Evolutionary conservation across 2,797 vertebrate genomes (phyloP).

Genomic region (Cyclura pinguis): DNA sequence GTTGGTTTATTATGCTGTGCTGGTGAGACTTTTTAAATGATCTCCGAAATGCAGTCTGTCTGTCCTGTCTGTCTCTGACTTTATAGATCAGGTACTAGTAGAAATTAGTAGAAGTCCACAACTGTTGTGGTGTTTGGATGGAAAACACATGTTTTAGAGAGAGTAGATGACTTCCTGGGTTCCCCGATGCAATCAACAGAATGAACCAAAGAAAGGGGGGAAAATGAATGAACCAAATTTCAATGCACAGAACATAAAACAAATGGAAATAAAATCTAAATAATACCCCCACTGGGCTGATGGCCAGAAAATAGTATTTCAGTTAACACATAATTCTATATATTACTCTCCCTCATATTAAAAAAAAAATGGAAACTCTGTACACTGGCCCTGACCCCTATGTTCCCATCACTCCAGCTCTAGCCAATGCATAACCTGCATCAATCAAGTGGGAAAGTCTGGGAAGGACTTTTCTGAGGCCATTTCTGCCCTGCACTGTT

Average conservation of each 20-base stretch:
- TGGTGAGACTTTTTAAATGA: neutral
- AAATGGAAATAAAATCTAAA: constrained; percentile 12
- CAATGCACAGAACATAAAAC: neutral
- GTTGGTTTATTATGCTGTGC: neutral
- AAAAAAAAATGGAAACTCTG: neutral
- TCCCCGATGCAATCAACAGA: neutral
- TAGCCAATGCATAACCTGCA: too few species aligned
- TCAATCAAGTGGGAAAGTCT: too few species aligned
- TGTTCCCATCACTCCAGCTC: neutral
- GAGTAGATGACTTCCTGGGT: neutral
- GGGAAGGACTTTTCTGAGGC: too few species aligned
- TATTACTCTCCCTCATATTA: neutral
- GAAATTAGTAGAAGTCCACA: neutral
- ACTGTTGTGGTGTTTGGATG: neutral
- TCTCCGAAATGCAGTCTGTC: neutral
- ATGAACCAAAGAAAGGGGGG: neutral
- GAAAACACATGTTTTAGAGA: neutral
- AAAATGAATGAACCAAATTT: too few species aligned
- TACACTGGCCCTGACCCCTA: neutral
- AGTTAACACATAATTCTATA: neutral
- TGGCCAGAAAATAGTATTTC: neutral
- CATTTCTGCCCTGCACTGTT: too few species aligned
- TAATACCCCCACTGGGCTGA: too few species aligned
- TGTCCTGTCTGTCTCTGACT: neutral
- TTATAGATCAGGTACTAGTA: neutral